Conservation (phyloP, 2,113 vertebrate genomes). For the Ranitomeya variabilis region DNA sequence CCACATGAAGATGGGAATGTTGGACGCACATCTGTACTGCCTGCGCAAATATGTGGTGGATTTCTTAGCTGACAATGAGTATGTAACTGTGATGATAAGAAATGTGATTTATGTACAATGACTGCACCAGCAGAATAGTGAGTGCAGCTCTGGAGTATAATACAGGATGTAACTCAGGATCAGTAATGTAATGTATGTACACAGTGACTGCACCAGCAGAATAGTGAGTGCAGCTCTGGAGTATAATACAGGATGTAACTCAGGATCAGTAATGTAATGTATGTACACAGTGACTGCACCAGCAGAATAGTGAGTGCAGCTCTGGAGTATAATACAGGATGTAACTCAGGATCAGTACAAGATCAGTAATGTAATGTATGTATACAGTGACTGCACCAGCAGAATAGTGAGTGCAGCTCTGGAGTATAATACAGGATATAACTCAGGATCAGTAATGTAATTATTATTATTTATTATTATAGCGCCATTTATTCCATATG, state of each 20-base stretch:
- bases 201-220: background rate
- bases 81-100: slow-evolving; percentile 61
- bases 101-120: background rate
- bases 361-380: too few relatives aligned
- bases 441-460: too few relatives aligned
- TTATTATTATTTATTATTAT: too few relatives aligned
- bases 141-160: slow-evolving; percentile 6
- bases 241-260: background rate
- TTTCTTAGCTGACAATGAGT: slow-evolving; percentile 92
- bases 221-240: slow-evolving; percentile 6
- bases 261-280: background rate
- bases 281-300: background rate
- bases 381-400: background rate
- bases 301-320: slow-evolving; percentile 3
- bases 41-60: slow-evolving; percentile 94
- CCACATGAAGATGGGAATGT: slow-evolving; percentile 90
- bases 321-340: background rate
- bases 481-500: too few relatives aligned
- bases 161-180: background rate
- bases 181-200: slow-evolving; percentile 17
- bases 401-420: background rate
- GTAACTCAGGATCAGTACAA: background rate
- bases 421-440: slow-evolving; percentile 4
- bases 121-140: background rate
- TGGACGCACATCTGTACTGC: slow-evolving; percentile 97